Evolutionary conservation across 2,888 invertebrate genomes (phyloP), one percentile per base, ranked within the genome.

Genomic region (Furcula furcula): DNA sequence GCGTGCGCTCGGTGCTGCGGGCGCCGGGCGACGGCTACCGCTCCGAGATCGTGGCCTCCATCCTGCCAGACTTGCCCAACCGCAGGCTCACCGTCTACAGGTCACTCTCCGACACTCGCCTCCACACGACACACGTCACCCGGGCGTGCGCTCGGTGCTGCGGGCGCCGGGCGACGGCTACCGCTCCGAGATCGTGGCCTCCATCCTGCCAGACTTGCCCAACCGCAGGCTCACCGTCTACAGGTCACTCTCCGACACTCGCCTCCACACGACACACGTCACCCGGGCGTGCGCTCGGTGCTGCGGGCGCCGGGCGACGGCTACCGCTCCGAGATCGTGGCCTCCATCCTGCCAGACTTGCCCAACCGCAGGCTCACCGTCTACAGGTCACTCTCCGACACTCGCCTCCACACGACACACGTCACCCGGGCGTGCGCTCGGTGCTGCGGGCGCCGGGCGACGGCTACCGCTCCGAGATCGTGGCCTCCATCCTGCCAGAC

Each of bases 161-260:
- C 12, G 4, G 9, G 25, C 13, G 25, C 13, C 12, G 12, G 13
- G 3, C 13, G 7, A 7, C 6, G 30, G 81, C 9, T 21, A n/a
- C 20, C 13, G 25, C 13, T 93, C 93, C 0, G 93, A 94, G 73
- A 68, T 88, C 25, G 85, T 91, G 42, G 87, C 91, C 31, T 82
- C 91, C 15, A 88, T 92, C 9, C 91, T 94, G 90, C 83, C 91
- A 2, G 94, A 94, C 63, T 82, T 93, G 62, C 92, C 92, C 28
- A 89, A 82, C 48, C 71, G 86, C 4, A 59, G 86, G 29, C 76
- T 84, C 42, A 78, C 79, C 42, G 40, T 88, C 44, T 72, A 79
- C 83, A 57, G 72, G 72, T 73, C 3, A 23, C 40, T 14, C 14
- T n/a, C n/a, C n/a, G n/a, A n/a, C n/a, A n/a, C n/a, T n/a, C n/a